phyloP scores from a whole-genome alignment of 2,888 invertebrate genomes.

The Sminthurides aquaticus region DNA sequence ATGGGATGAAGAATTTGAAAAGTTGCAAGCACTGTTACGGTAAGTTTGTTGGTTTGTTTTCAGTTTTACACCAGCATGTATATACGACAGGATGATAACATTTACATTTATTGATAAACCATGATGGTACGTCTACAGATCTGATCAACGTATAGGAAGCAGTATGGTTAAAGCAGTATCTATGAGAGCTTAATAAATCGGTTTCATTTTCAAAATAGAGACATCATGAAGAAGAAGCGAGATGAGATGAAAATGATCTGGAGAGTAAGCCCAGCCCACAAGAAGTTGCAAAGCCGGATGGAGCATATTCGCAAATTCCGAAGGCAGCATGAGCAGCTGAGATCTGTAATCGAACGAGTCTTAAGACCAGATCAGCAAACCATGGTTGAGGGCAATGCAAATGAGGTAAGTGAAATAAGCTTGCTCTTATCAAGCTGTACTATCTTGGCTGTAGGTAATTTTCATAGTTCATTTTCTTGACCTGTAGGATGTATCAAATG shows the following conservation, averaged over 20 bases:
- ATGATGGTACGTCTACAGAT: not conserved
- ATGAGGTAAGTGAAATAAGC: constrained; percentile 66
- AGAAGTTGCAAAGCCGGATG: constrained; percentile 89
- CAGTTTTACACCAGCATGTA: too few species aligned
- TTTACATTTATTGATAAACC: too few species aligned
- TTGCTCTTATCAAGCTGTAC: too few species aligned
- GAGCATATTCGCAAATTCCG: constrained; percentile 96
- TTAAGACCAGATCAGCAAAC: constrained; percentile 59
- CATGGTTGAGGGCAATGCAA: constrained; percentile 93
- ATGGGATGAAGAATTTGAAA: constrained; percentile 99
- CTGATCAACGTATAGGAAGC: too few species aligned
- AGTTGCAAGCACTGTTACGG: constrained; percentile 80
- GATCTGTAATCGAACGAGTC: constrained; percentile 91
- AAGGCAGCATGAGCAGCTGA: constrained; percentile 92
- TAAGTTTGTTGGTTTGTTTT: constrained; percentile 46
- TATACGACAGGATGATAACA: too few species aligned
- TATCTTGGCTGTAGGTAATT: constrained; percentile 1
- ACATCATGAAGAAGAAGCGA: constrained; percentile 95
- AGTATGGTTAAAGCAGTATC: too few species aligned
- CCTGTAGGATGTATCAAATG: constrained; percentile 50
- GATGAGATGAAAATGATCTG: constrained; percentile 97
- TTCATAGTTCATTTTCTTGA: not conserved
- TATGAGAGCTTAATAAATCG: too few species aligned
- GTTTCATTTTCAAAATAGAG: constrained; percentile 56
- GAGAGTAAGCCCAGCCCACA: constrained; percentile 91